Evolutionary conservation across 2,113 vertebrate species (phyloP), one percentile per base, ranked within the genome.

Genomic region (Lucifuga dentata): DNA sequence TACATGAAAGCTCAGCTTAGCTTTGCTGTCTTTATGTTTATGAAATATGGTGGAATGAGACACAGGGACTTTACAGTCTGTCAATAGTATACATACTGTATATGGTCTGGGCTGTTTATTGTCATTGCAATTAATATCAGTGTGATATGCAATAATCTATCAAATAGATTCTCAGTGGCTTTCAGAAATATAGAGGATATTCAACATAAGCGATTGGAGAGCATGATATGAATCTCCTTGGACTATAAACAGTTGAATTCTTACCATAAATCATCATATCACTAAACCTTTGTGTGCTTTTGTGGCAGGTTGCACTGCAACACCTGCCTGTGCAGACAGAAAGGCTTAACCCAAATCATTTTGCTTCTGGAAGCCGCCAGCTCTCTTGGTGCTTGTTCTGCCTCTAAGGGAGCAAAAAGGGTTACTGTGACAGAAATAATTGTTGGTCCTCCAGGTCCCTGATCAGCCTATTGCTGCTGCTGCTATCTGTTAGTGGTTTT

Each of bases 31-130:
- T 57, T 29, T 35, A 38, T 62, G 17, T 62, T 46, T 16, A 5
- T 17, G 13, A 58, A 53, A 78, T 60, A 62, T 58, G 68, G 59
- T 58, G 53, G 72, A 43, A 32, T 17, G 15, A 35, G 40, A 39
- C 24, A 8, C 43, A 21, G 41, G 23, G 39, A 40, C 45, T 6
- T 41, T 48, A 20, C 17, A 65, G 4, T 36, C 33, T 13, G 5
- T 8, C 8, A 45, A 2, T n/a, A 23, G 8, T 66, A n/a, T n/a
- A n/a, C n/a, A n/a, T n/a, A n/a, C 35, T 16, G 33, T 17, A 56
- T 45, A 12, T 16, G 32, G 48, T 19, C 50, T 11, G 12, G 20
- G 16, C 8, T 44, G 13, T 3, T 23, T 38, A 40, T 46, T 46
- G 33, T 49, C 24, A 35, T 32, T 32, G 16, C 17, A 11, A 16